Conservation (phyloP, 2,797 vertebrate species). For the Phoxinus dragarum region DNA sequence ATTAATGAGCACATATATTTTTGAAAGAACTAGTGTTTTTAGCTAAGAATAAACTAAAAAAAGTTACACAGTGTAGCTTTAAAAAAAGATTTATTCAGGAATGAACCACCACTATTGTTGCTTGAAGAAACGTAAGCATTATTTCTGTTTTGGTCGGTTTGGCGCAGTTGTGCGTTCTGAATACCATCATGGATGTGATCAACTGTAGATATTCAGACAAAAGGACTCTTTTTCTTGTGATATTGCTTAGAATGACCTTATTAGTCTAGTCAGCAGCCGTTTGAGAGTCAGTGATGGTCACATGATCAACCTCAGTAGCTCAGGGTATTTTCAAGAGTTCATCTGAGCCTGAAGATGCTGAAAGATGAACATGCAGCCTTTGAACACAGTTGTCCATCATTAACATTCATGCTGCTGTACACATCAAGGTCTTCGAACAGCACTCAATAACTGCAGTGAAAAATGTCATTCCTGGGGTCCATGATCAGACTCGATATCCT, state of each 20-base stretch:
- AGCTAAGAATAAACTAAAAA: too few relatives aligned
- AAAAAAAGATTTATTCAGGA: too few relatives aligned
- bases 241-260: background rate
- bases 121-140: too few relatives aligned
- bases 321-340: background rate
- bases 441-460: background rate
- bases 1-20: too few relatives aligned
- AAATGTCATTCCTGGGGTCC: constrained; percentile 4
- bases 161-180: background rate
- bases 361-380: constrained; percentile 9
- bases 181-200: background rate
- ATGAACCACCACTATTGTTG: too few relatives aligned
- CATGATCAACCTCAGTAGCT: constrained; percentile 12
- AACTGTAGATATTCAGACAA: background rate
- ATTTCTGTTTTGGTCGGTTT: background rate
- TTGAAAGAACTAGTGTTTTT: too few relatives aligned
- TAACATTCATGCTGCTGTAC: constrained; percentile 11
- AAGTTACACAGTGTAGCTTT: too few relatives aligned
- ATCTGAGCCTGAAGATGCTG: background rate
- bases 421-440: constrained; percentile 2
- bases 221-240: background rate
- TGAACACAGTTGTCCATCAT: constrained; percentile 6
- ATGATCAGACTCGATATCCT: background rate
- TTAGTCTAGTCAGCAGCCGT: constrained; percentile 23
- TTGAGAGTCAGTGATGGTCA: constrained; percentile 35